Conservation (phyloP, 1,140 invertebrate species). For the Rhagoletis pomonella region DNA sequence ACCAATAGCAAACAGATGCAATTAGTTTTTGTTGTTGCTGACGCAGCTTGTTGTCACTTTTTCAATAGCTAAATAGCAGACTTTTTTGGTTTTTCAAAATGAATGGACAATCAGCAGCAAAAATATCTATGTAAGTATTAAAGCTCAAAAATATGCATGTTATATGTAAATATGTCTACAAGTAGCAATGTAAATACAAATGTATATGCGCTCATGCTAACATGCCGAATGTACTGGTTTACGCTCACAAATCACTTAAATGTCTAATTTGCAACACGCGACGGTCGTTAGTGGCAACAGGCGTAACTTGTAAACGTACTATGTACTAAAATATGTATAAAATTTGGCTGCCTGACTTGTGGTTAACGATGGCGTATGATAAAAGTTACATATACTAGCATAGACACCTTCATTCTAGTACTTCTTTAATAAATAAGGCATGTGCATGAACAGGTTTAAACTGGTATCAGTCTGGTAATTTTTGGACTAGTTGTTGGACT, state of each 20-base stretch:
- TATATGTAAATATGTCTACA: too few species aligned
- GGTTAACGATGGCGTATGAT: conserved; percentile 27
- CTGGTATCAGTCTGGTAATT: too few species aligned
- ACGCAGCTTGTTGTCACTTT: not conserved
- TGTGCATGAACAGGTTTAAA: too few species aligned
- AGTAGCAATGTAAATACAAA: too few species aligned
- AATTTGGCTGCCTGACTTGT: not conserved
- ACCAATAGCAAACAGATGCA: not conserved
- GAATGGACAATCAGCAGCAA: too few species aligned
- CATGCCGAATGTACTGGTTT: not conserved
- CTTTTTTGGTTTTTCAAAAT: conserved; percentile 16
- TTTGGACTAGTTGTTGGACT: too few species aligned
- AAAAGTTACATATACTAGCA: not conserved
- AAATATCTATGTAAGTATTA: too few species aligned
- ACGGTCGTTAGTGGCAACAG: conserved; percentile 36
- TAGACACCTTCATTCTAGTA: not conserved
- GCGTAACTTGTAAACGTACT: not conserved
- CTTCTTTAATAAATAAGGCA: too few species aligned
- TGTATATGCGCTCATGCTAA: not conserved
- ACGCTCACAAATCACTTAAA: conserved; percentile 39
- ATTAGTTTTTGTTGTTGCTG: not conserved
- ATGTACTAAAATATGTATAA: not conserved
- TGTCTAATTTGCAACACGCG: conserved; percentile 44
- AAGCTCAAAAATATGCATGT: too few species aligned
- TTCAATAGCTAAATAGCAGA: not conserved